Percentiles rank a stretch among this genome's conserved stretches.
phyloP scores from a whole-genome alignment of 2,888 invertebrate species.

The Cataglyphis livida region DNA sequence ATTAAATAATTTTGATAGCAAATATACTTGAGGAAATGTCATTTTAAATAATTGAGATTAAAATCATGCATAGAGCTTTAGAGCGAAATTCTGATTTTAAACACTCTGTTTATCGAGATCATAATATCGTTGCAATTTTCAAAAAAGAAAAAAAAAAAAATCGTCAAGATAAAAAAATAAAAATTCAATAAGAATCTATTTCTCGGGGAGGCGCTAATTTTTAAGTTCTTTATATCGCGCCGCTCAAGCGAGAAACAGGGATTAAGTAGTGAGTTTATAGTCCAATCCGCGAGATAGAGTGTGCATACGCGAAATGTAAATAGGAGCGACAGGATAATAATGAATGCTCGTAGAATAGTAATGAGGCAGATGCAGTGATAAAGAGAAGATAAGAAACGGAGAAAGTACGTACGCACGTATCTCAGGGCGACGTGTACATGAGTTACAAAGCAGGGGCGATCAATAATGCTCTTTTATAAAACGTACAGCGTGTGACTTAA shows the following conservation, averaged over 20 bases:
- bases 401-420: slow-evolving; percentile 62
- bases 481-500: slow-evolving; percentile 68
- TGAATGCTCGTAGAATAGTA: slow-evolving; percentile 60
- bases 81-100: too few species aligned
- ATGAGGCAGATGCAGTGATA: slow-evolving; percentile 61
- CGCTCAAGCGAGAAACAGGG: slow-evolving; percentile 18
- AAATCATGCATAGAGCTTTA: background rate
- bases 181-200: slow-evolving; percentile 12
- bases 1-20: background rate
- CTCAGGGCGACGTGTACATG: slow-evolving; percentile 53
- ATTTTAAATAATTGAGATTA: slow-evolving; percentile 1
- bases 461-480: slow-evolving; percentile 68
- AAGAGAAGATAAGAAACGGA: slow-evolving; percentile 61
- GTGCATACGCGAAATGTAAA: slow-evolving; percentile 45
- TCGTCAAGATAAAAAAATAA: background rate
- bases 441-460: slow-evolving; percentile 66
- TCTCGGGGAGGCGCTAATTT: slow-evolving; percentile 12
- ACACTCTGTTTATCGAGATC: background rate
- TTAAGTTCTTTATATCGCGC: slow-evolving; percentile 21
- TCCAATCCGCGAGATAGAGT: slow-evolving; percentile 36
- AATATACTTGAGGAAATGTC: background rate
- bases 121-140: background rate
- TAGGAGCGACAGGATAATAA: slow-evolving; percentile 56
- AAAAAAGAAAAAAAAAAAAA: background rate
- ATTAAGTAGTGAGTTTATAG: slow-evolving; percentile 20